Percentiles rank a stretch among this genome's conserved stretches.
Conservation (phyloP, 2,113 vertebrate species). For the Mungos mungo region DNA sequence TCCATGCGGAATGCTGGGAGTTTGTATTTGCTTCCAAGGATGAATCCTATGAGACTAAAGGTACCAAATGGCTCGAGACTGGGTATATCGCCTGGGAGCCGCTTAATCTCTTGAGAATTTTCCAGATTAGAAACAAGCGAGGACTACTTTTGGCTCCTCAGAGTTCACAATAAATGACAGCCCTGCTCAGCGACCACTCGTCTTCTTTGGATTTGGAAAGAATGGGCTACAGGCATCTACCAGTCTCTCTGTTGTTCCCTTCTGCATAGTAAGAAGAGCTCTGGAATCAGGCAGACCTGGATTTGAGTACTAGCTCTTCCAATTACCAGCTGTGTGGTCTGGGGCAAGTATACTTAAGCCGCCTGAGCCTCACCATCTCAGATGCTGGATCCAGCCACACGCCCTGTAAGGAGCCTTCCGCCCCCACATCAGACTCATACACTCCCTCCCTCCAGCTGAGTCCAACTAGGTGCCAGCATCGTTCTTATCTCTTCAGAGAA, state of each 20-base stretch:
- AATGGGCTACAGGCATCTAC: not conserved
- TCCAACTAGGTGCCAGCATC: not conserved
- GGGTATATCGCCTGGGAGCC: not conserved
- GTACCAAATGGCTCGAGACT: not conserved
- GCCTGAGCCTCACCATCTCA: not conserved
- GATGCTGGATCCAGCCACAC: not conserved
- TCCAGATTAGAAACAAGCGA: not conserved
- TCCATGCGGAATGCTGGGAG: not conserved
- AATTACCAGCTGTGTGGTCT: not conserved
- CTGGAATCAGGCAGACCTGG: not conserved
- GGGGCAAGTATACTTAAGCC: not conserved
- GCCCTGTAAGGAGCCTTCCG: not conserved
- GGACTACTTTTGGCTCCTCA: not conserved
- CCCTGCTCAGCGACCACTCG: not conserved
- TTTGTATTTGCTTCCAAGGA: not conserved
- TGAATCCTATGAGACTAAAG: not conserved
- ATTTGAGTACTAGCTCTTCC: not conserved
- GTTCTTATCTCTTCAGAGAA: not conserved
- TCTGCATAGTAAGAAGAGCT: not conserved
- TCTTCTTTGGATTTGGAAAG: not conserved
- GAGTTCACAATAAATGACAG: not conserved
- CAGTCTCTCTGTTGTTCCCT: not conserved
- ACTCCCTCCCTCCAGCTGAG: not conserved
- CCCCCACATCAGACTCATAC: not conserved
- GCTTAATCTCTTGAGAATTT: not conserved